A percentile compares a stretch with the other conserved stretches of the same genome.
phyloP scores from a whole-genome alignment of 2,888 invertebrate genomes.

The Pherbina coryleti region DNA sequence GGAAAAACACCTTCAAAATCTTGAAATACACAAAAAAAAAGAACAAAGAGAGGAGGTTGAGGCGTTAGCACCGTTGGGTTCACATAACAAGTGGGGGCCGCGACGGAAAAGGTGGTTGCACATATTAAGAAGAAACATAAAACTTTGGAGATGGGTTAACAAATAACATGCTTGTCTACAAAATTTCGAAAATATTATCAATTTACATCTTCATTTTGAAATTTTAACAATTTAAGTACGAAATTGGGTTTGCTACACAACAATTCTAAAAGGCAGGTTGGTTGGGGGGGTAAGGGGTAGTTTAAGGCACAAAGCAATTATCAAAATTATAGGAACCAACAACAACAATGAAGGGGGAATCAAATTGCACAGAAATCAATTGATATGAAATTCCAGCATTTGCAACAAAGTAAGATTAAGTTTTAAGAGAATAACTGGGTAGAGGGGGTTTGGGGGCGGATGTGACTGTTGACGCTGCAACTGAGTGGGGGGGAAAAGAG shows the following conservation, averaged over 20 bases:
- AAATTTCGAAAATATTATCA: not conserved
- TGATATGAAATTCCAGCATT: constrained; percentile 6
- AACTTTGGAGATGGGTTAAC: not conserved
- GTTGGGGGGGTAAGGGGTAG: not conserved
- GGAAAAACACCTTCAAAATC: no score
- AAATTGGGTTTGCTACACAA: constrained; percentile 6
- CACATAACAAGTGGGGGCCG: not conserved
- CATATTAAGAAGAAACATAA: not conserved
- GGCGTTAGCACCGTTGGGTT: not conserved
- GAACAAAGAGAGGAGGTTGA: no score
- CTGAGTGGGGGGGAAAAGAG: not conserved
- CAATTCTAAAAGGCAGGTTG: constrained; percentile 6
- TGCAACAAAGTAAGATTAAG: not conserved
- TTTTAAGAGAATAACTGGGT: not conserved
- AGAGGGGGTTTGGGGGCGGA: not conserved
- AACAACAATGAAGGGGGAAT: not conserved
- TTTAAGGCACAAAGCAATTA: not conserved
- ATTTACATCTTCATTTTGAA: no score
- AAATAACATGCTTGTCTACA: not conserved
- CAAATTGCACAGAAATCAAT: not conserved
- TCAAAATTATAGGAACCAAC: not conserved
- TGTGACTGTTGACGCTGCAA: not conserved
- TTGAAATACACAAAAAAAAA: no score
- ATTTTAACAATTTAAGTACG: not conserved
- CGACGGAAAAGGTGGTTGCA: not conserved